Percentiles rank a stretch among this genome's conserved stretches.
phyloP scores from a whole-genome alignment of 2,113 vertebrate genomes.

The Rhipidura dahli region DNA sequence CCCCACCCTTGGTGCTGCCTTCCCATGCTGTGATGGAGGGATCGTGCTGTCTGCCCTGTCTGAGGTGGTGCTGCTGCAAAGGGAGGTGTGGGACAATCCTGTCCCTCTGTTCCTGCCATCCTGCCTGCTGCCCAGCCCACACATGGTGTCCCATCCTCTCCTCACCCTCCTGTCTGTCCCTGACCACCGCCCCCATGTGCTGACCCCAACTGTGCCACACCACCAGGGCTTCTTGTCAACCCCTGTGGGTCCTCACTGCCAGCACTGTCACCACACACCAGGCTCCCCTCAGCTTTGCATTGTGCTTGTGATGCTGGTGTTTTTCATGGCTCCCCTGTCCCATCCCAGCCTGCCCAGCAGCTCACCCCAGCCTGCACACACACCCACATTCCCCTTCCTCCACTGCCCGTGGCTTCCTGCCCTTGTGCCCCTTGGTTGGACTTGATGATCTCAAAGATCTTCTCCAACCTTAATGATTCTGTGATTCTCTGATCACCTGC shows the following conservation, averaged over 20 bases:
- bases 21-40: not conserved
- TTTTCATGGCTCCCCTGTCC: not conserved
- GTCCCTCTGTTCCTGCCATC: not conserved
- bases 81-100: not conserved
- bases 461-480: not conserved
- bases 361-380: not conserved
- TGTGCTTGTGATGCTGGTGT: not conserved
- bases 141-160: not conserved
- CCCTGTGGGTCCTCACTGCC: accelerated
- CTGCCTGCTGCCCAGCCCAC: not conserved
- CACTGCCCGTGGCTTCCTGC: not conserved
- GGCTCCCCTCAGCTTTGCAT: not conserved
- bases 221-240: not conserved
- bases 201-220: not conserved
- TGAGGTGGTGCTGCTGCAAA: not conserved
- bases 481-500: not conserved
- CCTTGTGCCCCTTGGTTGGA: not conserved
- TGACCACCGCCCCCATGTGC: not conserved
- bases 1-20: not conserved
- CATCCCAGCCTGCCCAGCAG: not conserved
- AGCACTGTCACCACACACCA: not conserved
- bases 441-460: accelerated
- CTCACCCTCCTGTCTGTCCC: not conserved
- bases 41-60: not conserved
- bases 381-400: not conserved